Evolutionary conservation across 2,113 vertebrate genomes (phyloP).

Genomic region (Melanerpes aurifrons): DNA sequence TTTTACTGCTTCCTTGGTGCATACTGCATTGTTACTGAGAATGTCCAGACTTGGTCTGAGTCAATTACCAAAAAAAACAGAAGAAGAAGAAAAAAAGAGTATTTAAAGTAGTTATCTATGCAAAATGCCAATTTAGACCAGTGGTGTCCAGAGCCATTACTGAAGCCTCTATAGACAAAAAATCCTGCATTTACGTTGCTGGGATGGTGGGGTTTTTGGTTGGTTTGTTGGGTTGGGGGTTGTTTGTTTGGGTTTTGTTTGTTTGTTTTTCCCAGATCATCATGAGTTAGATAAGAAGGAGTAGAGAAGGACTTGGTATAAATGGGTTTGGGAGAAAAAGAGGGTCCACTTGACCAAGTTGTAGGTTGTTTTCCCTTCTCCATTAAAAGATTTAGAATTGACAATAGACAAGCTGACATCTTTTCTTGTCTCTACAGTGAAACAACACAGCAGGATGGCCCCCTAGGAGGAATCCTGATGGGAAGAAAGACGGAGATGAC

Average conservation of each 20-base stretch:
- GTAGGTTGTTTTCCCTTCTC: background rate
- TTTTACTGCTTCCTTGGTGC: background rate
- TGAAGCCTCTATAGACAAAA: background rate
- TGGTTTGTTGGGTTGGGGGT: background rate
- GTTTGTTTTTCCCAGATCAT: background rate
- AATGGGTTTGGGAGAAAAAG: background rate
- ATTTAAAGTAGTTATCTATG: background rate
- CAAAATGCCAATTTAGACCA: background rate
- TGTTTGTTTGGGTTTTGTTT: background rate
- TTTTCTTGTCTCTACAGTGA: conserved; percentile 75
- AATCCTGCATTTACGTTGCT: background rate
- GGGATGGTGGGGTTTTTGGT: background rate
- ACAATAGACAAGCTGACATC: background rate
- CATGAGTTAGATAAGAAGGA: background rate
- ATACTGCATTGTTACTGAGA: background rate
- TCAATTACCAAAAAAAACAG: background rate
- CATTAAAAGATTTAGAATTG: background rate
- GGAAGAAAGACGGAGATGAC: conserved; percentile 15
- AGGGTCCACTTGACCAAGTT: background rate
- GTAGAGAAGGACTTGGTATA: background rate
- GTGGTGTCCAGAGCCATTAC: background rate
- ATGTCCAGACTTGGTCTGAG: background rate
- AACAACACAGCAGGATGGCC: background rate
- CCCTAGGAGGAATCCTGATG: background rate
- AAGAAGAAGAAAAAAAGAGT: background rate